These are phyloP conservation scores for Alloscopus bannaensis DNA, from an alignment of 2,888 invertebrate species.

Conservation along the genomic window DNA sequence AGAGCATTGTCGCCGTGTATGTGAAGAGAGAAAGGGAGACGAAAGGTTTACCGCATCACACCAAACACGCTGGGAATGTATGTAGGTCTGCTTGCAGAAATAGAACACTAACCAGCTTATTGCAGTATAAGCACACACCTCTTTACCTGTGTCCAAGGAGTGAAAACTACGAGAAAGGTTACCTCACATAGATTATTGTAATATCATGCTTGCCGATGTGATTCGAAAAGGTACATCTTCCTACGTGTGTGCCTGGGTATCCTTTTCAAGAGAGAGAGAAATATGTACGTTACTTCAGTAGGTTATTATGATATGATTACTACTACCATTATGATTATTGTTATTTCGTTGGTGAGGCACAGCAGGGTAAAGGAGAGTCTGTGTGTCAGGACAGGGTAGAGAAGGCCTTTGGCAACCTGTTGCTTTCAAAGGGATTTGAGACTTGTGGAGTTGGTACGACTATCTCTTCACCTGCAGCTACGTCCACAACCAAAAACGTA, in stretches of 20 bases:
- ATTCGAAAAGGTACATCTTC: background rate
- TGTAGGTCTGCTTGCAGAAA: too few species aligned
- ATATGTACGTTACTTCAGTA: conserved; percentile 38
- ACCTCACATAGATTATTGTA: background rate
- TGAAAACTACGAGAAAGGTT: conserved; percentile 23
- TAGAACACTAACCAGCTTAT: too few species aligned
- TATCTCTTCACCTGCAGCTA: conserved; percentile 19
- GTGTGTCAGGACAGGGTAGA: conserved; percentile 17
- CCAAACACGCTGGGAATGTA: too few species aligned
- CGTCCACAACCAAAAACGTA: background rate
- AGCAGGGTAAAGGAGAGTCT: conserved; percentile 5
- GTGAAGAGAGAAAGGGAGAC: too few species aligned
- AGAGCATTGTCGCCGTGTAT: too few species aligned
- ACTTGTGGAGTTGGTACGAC: too few species aligned
- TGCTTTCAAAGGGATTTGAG: too few species aligned
- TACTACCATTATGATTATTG: conserved; percentile 56
- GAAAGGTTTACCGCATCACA: too few species aligned
- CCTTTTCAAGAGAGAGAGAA: conserved; percentile 40
- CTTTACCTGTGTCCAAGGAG: too few species aligned
- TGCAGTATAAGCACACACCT: too few species aligned
- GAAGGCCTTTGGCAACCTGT: conserved; percentile 61
- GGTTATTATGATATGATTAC: conserved; percentile 52
- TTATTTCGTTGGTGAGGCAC: conserved; percentile 40
- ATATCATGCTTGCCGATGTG: background rate
- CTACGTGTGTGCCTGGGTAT: conserved; percentile 6